phyloP scores from a whole-genome alignment of 2,113 vertebrate species.

The Pluvianellus socialis region DNA sequence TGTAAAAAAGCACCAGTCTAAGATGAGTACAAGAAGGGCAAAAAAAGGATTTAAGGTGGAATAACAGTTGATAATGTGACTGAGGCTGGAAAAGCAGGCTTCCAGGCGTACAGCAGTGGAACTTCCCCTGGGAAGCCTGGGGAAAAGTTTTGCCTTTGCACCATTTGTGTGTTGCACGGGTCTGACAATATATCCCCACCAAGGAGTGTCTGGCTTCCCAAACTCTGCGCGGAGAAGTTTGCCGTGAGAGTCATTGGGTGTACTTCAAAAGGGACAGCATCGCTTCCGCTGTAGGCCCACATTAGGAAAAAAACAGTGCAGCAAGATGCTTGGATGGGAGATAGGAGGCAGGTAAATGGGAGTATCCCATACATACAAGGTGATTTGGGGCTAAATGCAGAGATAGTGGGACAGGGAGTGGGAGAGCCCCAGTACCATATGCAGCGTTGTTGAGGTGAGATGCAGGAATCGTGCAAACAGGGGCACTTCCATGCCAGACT shows the following conservation, averaged over 20 bases:
- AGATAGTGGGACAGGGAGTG: fast-evolving
- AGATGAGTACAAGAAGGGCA: neutral
- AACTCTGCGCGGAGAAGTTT: neutral
- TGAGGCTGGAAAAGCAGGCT: neutral
- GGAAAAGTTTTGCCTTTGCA: neutral
- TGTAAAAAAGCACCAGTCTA: neutral
- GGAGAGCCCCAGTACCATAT: fast-evolving
- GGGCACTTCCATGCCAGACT: fast-evolving
- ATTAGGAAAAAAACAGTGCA: neutral
- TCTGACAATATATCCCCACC: neutral
- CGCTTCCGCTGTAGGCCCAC: neutral
- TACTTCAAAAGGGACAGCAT: neutral
- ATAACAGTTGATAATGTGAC: neutral
- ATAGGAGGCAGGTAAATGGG: neutral
- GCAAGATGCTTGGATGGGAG: neutral
- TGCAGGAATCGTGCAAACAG: neutral
- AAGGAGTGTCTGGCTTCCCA: neutral
- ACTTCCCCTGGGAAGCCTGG: neutral
- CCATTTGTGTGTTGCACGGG: neutral
- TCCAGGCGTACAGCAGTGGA: neutral
- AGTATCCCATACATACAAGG: fast-evolving
- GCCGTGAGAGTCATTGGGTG: neutral
- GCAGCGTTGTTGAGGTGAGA: neutral
- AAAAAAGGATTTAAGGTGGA: neutral
- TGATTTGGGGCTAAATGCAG: neutral